Base-by-base conservation (phyloP, 2,888 invertebrate genomes). In the Panopea generosa region DNA sequence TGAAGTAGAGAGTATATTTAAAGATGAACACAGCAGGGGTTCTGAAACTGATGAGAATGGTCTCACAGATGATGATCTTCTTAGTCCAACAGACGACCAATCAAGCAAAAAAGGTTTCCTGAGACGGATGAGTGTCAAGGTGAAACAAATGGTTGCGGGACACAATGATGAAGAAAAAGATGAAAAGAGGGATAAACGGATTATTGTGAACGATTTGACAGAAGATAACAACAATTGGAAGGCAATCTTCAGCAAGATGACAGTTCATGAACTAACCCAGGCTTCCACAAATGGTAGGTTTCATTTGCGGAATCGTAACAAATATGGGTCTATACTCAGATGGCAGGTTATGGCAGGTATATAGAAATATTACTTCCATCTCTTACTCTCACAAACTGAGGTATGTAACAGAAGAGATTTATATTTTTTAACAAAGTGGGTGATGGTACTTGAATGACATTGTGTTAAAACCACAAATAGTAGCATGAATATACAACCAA, bases 181-280 rank as follows among this genome's bases (percentile, higher is more conserved):
- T 1, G 52, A 53, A 49, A 83, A 57, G 27, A 76, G 77, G 49
- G 77, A 82, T 20, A 84, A 79, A 63, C n/a, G 27, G 29, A 76
- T 88, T 18, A 86, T 84, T 29, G 85, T 90, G 26, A 69, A 87
- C 62, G 90, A 90, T 68, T 76, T 90, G 38, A 85, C 84, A 20
- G 85, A 85, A 56, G 88, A 89, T 49, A 77, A 74, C 22, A 81
- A 86, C 56, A 77, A 73, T 20, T 76, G 74, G 57, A 86, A 84
- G 63, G 82, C 84, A 53, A 80, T 63, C 56, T 66, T 86, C 40
- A 80, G 83, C 55, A 83, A 79, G 68, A 76, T 87, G 83, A 82
- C 82, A 62, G 53, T 86, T 38, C 73, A 71, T 52, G 84, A 86
- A 27, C 70, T 85, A 27, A 33, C 33, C 33, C 33, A 33, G 11